Evolutionary conservation across 2,888 invertebrate species (phyloP), one percentile per base, ranked within the genome.

Genomic region (Ypsolopha sequella): DNA sequence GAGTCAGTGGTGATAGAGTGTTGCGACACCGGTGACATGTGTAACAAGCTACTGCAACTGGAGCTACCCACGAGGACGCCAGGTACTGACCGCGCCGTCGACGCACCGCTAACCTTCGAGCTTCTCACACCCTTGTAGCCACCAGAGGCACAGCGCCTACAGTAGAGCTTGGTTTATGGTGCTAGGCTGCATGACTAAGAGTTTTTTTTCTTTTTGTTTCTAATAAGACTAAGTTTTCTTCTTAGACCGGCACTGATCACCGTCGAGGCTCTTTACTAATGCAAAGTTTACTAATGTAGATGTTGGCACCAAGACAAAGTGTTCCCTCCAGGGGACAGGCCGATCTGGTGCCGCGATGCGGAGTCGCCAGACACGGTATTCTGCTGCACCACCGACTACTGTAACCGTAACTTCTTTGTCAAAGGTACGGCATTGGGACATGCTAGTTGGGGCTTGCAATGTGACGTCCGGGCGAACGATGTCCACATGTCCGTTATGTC

Each of bases 1-100:
- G 90, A 91, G 73, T 90, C 92, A 66, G 91, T 92, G 89, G 90
- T 90, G 88, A 92, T 93, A 88, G 89, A 91, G 77, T 95, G 94
- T 91, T 95, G 95, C 90, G 90, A 91, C 80, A 87, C 91, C 72
- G 88, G 61, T 65, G 82, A 89, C 88, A 91, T 90, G 91, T 94
- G 94, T 90, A 94, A 94, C 88, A 88, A 82, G 70, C 87, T 89
- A 68, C 89, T 93, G 82, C 89, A 84, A 74, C 90, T 92, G 76
- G 88, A 88, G 77, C 89, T 93, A 75, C 89, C 89, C 76, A 87
- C 87, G 78, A 88, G 85, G 81, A 82, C 87, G 76, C 84, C 89
- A 92, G 92, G 92, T 92, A 92, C 7, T 14, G 24, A 36, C 43
- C 11, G 43, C 41, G 14, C 41, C 45, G 46, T 48, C 35, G 13